A percentile compares a stretch with the other conserved stretches of the same genome.
These are phyloP conservation scores for Leptopilina clavipes DNA, from an alignment of 1,140 invertebrate species.

Conservation along the genomic window DNA sequence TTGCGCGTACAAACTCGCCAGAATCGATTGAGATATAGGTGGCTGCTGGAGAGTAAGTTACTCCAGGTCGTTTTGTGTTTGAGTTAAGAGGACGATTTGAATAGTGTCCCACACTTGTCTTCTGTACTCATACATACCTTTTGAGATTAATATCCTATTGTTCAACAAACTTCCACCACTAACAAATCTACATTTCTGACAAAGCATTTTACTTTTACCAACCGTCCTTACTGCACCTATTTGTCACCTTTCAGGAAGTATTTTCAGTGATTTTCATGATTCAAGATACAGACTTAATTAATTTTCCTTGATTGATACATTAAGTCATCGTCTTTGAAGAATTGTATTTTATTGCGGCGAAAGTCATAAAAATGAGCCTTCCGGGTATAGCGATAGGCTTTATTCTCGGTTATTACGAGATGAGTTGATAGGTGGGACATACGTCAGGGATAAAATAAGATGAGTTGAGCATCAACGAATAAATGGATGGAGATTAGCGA, in stretches of 20 bases:
- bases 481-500: slow-evolving; percentile 46
- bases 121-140: neutral
- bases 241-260: no score
- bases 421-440: slow-evolving; percentile 31
- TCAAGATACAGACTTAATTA: no score
- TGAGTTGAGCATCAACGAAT: slow-evolving; percentile 35
- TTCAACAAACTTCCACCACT: neutral
- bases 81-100: slow-evolving; percentile 5
- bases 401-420: slow-evolving; percentile 13
- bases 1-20: no score
- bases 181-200: slow-evolving; percentile 5
- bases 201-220: no score
- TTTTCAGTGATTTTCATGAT: no score
- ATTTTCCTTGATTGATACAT: no score
- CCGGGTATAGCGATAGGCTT: neutral
- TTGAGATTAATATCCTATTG: slow-evolving; percentile 28
- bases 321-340: no score
- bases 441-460: slow-evolving; percentile 39
- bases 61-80: slow-evolving; percentile 24
- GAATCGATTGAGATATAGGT: slow-evolving; percentile 27
- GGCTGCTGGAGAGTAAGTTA: slow-evolving; percentile 29
- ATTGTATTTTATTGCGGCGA: no score
- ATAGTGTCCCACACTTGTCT: slow-evolving; percentile 6
- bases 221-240: no score
- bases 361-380: neutral